Base-by-base conservation (phyloP, 2,888 invertebrate species). In the Endomychus coccineus region DNA sequence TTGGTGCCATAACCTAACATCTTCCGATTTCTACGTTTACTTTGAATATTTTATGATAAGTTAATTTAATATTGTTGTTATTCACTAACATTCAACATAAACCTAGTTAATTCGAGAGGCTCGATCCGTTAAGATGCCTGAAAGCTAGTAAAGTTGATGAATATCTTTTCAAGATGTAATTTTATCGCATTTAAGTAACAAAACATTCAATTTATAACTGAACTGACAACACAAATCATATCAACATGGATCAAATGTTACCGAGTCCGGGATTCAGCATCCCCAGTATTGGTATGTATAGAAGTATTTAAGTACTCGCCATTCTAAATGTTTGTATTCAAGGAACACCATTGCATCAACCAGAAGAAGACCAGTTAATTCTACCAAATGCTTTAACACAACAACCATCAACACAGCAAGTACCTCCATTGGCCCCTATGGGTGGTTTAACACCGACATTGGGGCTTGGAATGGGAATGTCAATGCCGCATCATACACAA, bases 341-440 rank as follows among this genome's bases (percentile, higher is more conserved):
- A 64, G 64, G 86, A 36, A 91, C 90, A 4, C 90, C 91, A 2
- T 63, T 89, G 10, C 89, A 90, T 70, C 89, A 89, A 55, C 86
- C 87, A 12, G 89, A 90, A 61, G 88, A 90, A 59, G 91, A 91
- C 63, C 89, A 90, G 62, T 83, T 86, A 62, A 90, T 90, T 52
- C 72, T 89, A 31, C 85, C 88, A 30, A 84, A 84, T 73, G 85
- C 87, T 1, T 71, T 87, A 50, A 80, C 80, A 51, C 84, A 85
- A 54, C 86, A 85, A 49, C 73, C 72, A 34, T 71, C 71, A 33
- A 68, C 68, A 36, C 61, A 59, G 50, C 80, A 80, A 50, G 65
- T 75, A 46, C 74, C 75, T 34, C 70, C 78, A 2, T 62, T 77
- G 49, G 68, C 71, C 1, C 71, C 75, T 3, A 66, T 77, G 69